phyloP scores from a whole-genome alignment of 2,888 invertebrate genomes.

The Cybosia mesomella region DNA sequence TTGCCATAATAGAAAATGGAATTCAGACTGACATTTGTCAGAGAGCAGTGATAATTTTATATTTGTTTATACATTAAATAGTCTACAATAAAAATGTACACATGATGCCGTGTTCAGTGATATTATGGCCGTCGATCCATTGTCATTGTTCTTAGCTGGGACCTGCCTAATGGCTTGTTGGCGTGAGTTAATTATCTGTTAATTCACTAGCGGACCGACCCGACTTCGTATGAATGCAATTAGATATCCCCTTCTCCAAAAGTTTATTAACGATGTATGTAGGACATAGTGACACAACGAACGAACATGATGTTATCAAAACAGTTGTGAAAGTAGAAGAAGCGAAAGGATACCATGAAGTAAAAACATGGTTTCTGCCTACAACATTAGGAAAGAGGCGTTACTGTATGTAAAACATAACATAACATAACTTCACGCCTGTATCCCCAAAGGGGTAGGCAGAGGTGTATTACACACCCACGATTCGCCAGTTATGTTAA shows the following conservation, averaged over 20 bases:
- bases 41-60: background rate
- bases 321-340: background rate
- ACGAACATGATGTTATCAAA: background rate
- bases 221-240: background rate
- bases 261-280: background rate
- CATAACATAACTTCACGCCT: no score
- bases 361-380: background rate
- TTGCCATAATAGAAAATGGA: background rate
- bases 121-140: slow-evolving; percentile 60
- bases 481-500: no score
- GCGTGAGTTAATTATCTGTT: slow-evolving; percentile 64
- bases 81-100: background rate
- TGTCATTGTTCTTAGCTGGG: slow-evolving; percentile 64
- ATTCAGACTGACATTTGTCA: background rate
- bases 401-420: no score
- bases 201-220: background rate
- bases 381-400: background rate
- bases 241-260: background rate
- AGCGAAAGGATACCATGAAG: background rate
- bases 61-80: background rate
- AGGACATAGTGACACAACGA: background rate
- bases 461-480: no score
- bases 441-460: no score
- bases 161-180: slow-evolving; percentile 69
- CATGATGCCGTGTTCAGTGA: background rate